Evolutionary conservation across 2,888 invertebrate genomes (phyloP).

Genomic region (Harmothoe impar): DNA sequence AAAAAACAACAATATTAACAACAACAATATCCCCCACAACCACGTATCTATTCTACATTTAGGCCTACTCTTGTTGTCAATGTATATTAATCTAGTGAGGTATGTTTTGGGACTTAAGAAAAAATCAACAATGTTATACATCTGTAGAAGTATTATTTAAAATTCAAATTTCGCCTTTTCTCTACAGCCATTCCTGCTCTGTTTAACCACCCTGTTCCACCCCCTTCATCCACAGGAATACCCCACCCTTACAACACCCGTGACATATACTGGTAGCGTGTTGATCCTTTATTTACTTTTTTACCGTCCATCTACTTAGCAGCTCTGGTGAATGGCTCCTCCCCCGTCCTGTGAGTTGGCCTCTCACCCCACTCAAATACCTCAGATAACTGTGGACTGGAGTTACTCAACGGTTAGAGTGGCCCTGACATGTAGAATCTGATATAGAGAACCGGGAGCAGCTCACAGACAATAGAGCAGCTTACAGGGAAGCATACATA

Average conservation of each 20-base stretch:
- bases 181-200: neutral
- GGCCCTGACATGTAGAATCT: neutral
- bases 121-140: no score
- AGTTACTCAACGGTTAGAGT: neutral
- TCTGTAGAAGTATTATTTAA: no score
- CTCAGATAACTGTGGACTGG: slow-evolving; percentile 3
- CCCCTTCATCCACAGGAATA: neutral
- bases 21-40: no score
- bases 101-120: no score
- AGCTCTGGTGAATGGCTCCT: neutral
- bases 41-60: no score
- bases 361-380: neutral
- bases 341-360: neutral
- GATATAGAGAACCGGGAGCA: no score
- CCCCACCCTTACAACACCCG: neutral
- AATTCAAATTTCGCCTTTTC: no score
- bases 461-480: no score
- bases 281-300: neutral
- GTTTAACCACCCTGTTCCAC: neutral
- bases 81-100: no score
- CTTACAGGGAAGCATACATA: no score
- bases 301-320: slow-evolving; percentile 10
- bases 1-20: no score
- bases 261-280: neutral
- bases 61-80: no score